Base-by-base conservation (phyloP, 2,888 invertebrate species). In the Cantharis rufa region DNA sequence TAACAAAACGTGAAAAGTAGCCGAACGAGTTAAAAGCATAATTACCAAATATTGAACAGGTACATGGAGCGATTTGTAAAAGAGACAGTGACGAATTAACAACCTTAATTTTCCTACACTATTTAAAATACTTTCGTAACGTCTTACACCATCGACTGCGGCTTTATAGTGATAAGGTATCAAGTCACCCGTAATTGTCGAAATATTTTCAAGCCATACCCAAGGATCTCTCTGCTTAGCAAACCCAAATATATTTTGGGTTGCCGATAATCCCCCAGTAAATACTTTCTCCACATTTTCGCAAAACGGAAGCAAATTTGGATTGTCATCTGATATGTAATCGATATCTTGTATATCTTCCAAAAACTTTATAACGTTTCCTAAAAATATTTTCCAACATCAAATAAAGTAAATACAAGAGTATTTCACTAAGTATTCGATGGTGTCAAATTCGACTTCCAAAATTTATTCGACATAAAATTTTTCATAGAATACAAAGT, bases 211-310 rank as follows among this genome's bases (percentile, higher is more conserved):
- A 85, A 92, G 87, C 90, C 91, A 91, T 75, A 87, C 84, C 89
- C 90, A 91, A n/a, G 89, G 86, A 78, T 90, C 89, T 11, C 87
- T 86, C 72, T 86, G 84, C 82, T 88, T 88, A 27, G 87, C 84
- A 76, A 90, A 87, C 61, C 88, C 88, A 74, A 89, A 84, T 3
- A 86, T 83, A 80, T 86, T 88, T 66, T 87, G 82, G 28, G 86
- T 87, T 70, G 86, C 82, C 66, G 88, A 82, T 15, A 92, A 85
- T 16, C 92, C 92, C 82, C 89, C 89, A 78, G 89, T 88, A 77
- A 93, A 90, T 76, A 92, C 81, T 71, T 82, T 83, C 84, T 92
- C 92, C 64, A 92, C 82, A 76, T 88, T 89, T 81, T 88, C 88
- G 83, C 92, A 92, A 78, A 92, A 89, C 10, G 86, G 84, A 69